These are phyloP conservation scores for Panagrolaimus sp. DNA, from an alignment of 1,140 invertebrate species.

Conservation along the genomic window DNA sequence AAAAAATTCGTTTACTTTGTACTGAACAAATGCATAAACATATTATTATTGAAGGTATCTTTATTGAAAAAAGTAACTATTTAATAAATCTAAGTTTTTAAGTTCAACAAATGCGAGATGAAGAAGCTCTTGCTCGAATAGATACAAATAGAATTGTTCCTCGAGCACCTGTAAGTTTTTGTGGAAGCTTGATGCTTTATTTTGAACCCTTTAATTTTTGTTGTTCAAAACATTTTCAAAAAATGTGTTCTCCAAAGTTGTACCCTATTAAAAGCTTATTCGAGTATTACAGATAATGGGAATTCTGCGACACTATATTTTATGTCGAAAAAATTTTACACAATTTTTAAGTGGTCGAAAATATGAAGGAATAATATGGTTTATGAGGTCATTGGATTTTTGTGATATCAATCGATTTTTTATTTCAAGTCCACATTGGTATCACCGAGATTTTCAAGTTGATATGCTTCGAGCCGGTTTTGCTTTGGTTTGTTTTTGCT, in stretches of 20 bases:
- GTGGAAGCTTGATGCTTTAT: too few species aligned
- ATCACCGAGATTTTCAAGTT: constrained; percentile 45
- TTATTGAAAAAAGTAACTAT: too few species aligned
- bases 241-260: too few species aligned
- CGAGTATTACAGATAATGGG: constrained; percentile 27
- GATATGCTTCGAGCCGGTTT: constrained; percentile 46
- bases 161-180: constrained; percentile 29
- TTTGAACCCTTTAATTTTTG: neutral
- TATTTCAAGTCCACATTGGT: constrained; percentile 24
- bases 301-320: constrained; percentile 31
- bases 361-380: constrained; percentile 46
- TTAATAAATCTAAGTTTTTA: too few species aligned
- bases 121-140: constrained; percentile 21
- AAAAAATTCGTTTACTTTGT: constrained; percentile 38
- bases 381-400: constrained; percentile 40
- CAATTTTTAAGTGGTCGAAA: constrained; percentile 17
- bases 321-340: constrained; percentile 25
- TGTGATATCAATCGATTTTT: constrained; percentile 46
- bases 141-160: neutral
- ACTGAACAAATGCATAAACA: constrained; percentile 46
- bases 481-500: constrained; percentile 44
- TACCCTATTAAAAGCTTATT: too few species aligned
- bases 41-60: constrained; percentile 19
- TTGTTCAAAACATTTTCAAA: neutral
- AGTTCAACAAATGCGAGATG: constrained; percentile 15